Base-by-base conservation (phyloP, 92 coral and sea anemone genomes). In the Heliopora coerulea region DNA sequence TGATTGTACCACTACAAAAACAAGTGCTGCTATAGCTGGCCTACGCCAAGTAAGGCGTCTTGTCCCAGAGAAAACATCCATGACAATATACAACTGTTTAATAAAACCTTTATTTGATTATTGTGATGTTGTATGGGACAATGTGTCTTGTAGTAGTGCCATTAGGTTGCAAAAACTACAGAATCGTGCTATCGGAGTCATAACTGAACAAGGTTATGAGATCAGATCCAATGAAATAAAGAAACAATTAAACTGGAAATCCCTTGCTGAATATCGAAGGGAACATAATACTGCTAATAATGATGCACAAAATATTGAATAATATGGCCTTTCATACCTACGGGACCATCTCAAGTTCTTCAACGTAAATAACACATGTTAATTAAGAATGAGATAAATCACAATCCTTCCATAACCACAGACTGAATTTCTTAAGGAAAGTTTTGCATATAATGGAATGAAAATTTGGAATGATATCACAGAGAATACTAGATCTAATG, bases 21-120 rank as follows among this genome's bases (percentile, higher is more conserved):
- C 30, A 28, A n/a, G 46, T 25, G 60, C 75, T 25, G 75, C 75
- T 33, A 68, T 68, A 14, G 75, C 60, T 41, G 59, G 54, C 19
- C 75, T 68, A 41, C 41, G 44, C 18, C 75, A 54, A 60, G 18
- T 68, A 60, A 68, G 75, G 46, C 61, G 60, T 15, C 44, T 68
- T 10, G 19, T 54, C 19, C 19, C 60, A 27, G 29, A 21, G 26
- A 27, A 21, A 19, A 19, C 60, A 11, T 17, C 60, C 23, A 54
- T 27, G 11, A 17, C 19, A 54, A 54, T 54, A 17, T 54, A 54
- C 19, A 21, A 54, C 10, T 21, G n/a, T 8, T 23, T 54, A 17
- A 12, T 54, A 23, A n/a, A n/a, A n/a, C 23, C 60, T 27, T 27
- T 11, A 10, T 54, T 54, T 54, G 60, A 54, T 19, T 54, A 54